Evolutionary conservation across 2,888 invertebrate species (phyloP).

Genomic region (Thysanoteuthis rhombus): DNA sequence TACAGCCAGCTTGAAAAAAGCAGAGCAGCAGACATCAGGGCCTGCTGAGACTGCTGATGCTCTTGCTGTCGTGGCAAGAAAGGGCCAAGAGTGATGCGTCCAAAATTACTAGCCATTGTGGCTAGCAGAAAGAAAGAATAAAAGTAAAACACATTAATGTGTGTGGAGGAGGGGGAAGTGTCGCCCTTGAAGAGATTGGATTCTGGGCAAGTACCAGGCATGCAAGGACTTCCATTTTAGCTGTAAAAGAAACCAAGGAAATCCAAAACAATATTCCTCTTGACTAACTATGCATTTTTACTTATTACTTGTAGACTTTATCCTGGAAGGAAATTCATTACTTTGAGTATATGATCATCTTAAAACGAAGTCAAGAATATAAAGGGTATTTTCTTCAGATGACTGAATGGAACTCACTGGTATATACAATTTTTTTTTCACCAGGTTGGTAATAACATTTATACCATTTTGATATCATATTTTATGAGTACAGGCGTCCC

Average conservation of each 20-base stretch:
- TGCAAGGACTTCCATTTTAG: neutral
- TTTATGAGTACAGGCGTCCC: too few species aligned
- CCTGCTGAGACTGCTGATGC: neutral
- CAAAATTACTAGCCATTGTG: neutral
- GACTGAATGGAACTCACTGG: neutral
- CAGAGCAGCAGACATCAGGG: neutral
- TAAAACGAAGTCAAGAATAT: neutral
- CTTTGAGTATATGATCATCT: neutral
- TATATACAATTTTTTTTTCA: neutral
- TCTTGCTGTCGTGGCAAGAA: neutral
- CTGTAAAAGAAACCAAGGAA: slow-evolving; percentile 22
- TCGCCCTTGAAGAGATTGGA: neutral
- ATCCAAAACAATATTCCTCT: neutral
- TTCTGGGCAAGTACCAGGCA: neutral
- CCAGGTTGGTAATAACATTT: neutral
- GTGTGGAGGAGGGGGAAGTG: neutral
- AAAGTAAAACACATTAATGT: neutral
- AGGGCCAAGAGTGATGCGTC: neutral
- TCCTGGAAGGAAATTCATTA: neutral
- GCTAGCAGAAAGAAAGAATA: neutral
- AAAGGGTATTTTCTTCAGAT: neutral
- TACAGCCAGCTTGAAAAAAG: neutral
- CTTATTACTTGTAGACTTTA: too few species aligned
- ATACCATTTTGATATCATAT: neutral
- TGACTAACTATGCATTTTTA: too few species aligned